Evolutionary conservation across 2,113 vertebrate genomes (phyloP).

Genomic region (Clarias gariepinus): DNA sequence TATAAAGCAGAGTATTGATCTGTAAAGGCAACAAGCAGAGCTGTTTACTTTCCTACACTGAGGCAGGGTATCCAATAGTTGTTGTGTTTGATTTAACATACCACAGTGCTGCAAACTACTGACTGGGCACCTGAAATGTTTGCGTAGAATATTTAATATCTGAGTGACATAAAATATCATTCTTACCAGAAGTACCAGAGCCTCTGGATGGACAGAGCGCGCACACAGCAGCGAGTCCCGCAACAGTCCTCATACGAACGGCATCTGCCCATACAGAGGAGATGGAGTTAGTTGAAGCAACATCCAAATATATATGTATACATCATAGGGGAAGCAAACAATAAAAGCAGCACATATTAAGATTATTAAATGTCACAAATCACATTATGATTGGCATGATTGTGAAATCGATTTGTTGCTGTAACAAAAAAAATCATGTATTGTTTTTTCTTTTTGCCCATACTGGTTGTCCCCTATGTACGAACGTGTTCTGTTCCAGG

Average conservation of each 20-base stretch:
- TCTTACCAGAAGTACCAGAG: conserved; percentile 98
- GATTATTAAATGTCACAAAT: neutral
- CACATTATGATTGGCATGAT: neutral
- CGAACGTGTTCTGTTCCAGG: too few relatives aligned
- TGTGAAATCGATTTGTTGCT: neutral
- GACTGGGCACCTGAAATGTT: neutral
- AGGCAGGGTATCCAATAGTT: neutral
- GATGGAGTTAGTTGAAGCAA: conserved; percentile 10
- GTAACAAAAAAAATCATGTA: neutral
- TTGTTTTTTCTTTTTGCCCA: neutral
- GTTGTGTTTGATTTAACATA: neutral
- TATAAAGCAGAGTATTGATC: conserved; percentile 36
- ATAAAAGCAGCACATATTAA: neutral
- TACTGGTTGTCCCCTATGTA: neutral
- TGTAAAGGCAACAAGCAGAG: neutral
- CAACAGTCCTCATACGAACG: conserved; percentile 97
- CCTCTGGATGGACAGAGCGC: conserved; percentile 92
- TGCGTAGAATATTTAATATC: neutral
- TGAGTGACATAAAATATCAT: neutral
- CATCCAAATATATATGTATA: conserved; percentile 45
- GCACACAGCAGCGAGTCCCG: conserved; percentile 92
- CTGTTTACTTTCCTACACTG: neutral
- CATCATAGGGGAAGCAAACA: neutral
- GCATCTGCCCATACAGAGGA: conserved; percentile 75
- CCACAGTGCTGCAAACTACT: neutral